Percentiles rank a stretch among this genome's conserved stretches.
phyloP scores from a whole-genome alignment of 2,888 invertebrate species.

The Cataglyphis cursor region DNA sequence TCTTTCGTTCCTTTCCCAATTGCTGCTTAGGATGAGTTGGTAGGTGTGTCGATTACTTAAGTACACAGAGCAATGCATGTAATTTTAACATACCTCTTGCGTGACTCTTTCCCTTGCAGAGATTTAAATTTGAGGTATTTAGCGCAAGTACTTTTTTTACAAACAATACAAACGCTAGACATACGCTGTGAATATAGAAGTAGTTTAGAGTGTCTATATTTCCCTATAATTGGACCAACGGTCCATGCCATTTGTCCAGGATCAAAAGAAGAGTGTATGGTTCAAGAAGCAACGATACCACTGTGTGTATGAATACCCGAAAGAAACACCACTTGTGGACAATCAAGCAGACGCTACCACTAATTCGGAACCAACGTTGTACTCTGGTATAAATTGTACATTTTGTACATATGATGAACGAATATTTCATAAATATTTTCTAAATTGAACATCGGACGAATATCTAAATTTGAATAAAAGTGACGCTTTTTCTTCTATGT shows the following conservation, averaged over 20 bases:
- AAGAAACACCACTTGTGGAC: conserved; percentile 88
- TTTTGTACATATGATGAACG: neutral
- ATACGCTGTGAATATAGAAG: conserved; percentile 62
- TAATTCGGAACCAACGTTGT: conserved; percentile 82
- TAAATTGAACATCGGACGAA: neutral
- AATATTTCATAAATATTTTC: neutral
- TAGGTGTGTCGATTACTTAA: conserved; percentile 79
- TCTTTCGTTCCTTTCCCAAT: conserved; percentile 61
- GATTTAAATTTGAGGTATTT: conserved; percentile 71
- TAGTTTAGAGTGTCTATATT: conserved; percentile 58
- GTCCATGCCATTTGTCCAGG: conserved; percentile 85
- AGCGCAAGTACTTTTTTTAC: conserved; percentile 61
- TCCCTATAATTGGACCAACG: conserved; percentile 61
- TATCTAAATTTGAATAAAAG: neutral
- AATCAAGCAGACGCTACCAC: conserved; percentile 79
- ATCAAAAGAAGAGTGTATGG: conserved; percentile 91
- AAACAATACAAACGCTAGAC: conserved; percentile 54
- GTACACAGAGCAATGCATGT: conserved; percentile 63
- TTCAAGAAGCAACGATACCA: conserved; percentile 95
- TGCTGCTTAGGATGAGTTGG: conserved; percentile 85
- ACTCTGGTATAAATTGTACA: conserved; percentile 82
- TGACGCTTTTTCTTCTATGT: neutral
- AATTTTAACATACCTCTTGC: conserved; percentile 64
- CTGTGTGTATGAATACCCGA: conserved; percentile 94
- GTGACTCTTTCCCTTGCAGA: conserved; percentile 70